Percentiles rank a stretch among this genome's conserved stretches.
These are phyloP conservation scores for Heliornis fulica DNA, from an alignment of 2,113 vertebrate genomes.

Conservation along the genomic window DNA sequence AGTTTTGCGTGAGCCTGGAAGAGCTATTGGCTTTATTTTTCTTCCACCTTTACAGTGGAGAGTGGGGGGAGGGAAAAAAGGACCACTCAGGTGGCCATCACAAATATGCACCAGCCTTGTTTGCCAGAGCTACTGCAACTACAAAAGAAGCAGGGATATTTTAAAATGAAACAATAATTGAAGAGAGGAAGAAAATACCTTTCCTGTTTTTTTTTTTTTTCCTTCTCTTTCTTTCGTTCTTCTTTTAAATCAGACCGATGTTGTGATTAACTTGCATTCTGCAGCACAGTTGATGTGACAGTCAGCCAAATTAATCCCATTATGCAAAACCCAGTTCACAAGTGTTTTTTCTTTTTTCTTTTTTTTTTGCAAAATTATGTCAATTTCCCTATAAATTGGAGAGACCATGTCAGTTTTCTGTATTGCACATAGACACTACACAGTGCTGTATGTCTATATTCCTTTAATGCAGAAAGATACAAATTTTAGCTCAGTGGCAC, in stretches of 20 bases:
- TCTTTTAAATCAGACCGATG: constrained; percentile 69
- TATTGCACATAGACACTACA: constrained; percentile 62
- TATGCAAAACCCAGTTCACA: constrained; percentile 82
- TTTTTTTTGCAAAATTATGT: constrained; percentile 70
- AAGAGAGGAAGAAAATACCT: constrained; percentile 38
- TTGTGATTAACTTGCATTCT: constrained; percentile 79
- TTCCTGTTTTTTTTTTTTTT: constrained; percentile 20
- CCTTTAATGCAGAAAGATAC: constrained; percentile 69
- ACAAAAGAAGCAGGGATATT: not conserved
- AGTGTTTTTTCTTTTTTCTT: constrained; percentile 71
- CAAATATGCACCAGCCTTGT: not conserved
- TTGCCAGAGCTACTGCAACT: not conserved
- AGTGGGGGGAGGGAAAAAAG: not conserved
- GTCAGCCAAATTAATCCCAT: constrained; percentile 83
- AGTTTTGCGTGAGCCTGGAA: constrained; percentile 8
- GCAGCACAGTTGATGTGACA: constrained; percentile 76
- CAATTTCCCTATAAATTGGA: constrained; percentile 79
- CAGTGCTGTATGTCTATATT: constrained; percentile 60
- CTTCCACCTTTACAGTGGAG: not conserved
- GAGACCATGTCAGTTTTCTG: constrained; percentile 75
- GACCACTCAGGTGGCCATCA: not conserved
- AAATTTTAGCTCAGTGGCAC: constrained; percentile 69
- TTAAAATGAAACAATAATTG: constrained; percentile 43
- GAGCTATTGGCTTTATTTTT: not conserved
- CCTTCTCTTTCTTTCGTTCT: constrained; percentile 37